These are phyloP conservation scores for Ethmia dodecea DNA, from an alignment of 2,888 invertebrate genomes.

Conservation along the genomic window DNA sequence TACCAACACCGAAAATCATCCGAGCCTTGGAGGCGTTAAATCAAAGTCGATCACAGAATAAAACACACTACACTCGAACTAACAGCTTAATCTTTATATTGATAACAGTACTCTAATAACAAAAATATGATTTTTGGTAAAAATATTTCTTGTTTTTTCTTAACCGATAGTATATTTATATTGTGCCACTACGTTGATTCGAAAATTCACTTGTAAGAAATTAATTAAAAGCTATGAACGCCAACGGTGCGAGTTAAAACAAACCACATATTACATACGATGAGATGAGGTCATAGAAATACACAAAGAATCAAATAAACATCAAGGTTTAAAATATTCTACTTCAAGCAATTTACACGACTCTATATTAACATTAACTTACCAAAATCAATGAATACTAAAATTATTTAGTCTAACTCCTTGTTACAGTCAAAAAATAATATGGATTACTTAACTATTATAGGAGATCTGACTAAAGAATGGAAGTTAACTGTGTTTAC, in stretches of 20 bases:
- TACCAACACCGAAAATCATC: conserved; percentile 30
- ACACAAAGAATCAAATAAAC: conserved; percentile 30
- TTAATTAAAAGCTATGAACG: conserved; percentile 12
- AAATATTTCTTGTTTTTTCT: conserved; percentile 55
- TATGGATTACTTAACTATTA: conserved; percentile 22
- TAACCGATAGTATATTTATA: conserved; percentile 48
- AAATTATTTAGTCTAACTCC: conserved; percentile 28
- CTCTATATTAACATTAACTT: conserved; percentile 34
- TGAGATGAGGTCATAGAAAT: conserved; percentile 36
- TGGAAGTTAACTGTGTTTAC: conserved; percentile 3
- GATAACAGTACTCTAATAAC: conserved; percentile 59
- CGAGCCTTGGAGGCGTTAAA: conserved; percentile 52
- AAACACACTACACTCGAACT: conserved; percentile 51
- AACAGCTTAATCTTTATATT: conserved; percentile 46
- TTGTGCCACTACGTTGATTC: conserved; percentile 44
- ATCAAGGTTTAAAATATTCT: conserved; percentile 28
- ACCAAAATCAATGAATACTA: conserved; percentile 27
- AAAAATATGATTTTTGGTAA: conserved; percentile 68
- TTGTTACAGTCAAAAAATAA: conserved; percentile 31
- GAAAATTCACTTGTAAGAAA: conserved; percentile 23
- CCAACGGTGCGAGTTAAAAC: conserved; percentile 4
- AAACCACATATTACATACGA: conserved; percentile 8
- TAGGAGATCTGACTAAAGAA: conserved; percentile 26
- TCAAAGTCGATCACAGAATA: conserved; percentile 61
- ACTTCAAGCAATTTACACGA: conserved; percentile 50